These are phyloP conservation scores for Dinocampus coccinellae DNA, from an alignment of 2,888 invertebrate species.

Conservation along the genomic window DNA sequence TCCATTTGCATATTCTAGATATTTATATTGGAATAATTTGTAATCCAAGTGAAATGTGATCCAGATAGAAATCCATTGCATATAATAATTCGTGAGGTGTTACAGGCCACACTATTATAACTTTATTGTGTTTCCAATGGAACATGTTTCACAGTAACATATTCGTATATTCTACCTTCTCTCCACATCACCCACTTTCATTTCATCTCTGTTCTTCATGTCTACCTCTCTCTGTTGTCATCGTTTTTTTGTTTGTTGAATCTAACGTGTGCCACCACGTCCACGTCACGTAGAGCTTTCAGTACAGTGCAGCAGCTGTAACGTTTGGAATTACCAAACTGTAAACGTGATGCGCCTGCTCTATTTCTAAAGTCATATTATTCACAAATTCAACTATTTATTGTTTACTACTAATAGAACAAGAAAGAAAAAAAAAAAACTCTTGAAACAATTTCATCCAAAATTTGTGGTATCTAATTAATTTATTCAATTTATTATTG, in stretches of 20 bases:
- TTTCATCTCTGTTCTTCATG: neutral
- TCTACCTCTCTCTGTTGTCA: neutral
- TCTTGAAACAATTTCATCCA: neutral
- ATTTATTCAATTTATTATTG: neutral
- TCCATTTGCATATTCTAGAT: neutral
- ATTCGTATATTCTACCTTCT: neutral
- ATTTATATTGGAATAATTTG: neutral
- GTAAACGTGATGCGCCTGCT: neutral
- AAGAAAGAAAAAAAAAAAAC: no score
- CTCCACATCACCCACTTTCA: neutral
- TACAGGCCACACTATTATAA: neutral
- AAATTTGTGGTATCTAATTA: no score
- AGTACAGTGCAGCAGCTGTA: conserved; percentile 1
- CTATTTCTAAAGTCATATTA: conserved; percentile 2
- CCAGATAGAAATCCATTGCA: neutral
- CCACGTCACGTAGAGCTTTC: conserved; percentile 8
- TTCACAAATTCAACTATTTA: neutral
- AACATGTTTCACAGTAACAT: neutral
- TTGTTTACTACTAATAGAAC: neutral
- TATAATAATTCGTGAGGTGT: neutral
- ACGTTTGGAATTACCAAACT: conserved; percentile 8
- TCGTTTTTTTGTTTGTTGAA: neutral
- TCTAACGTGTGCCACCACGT: neutral
- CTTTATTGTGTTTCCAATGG: neutral
- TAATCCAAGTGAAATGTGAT: neutral